phyloP scores from a whole-genome alignment of 1,140 invertebrate species.

The Acromyrmex echinatior region DNA sequence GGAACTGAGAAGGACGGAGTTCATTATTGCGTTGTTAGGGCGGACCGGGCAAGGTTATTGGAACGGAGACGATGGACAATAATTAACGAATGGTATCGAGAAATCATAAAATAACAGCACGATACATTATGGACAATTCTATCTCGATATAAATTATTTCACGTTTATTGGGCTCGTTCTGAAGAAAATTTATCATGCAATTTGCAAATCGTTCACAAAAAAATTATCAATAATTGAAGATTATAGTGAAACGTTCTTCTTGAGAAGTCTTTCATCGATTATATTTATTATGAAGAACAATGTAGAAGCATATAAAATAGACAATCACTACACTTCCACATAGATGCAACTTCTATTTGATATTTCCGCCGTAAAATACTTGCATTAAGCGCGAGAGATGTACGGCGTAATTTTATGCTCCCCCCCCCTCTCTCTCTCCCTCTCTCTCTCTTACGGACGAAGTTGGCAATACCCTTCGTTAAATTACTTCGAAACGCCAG shows the following conservation, averaged over 20 bases:
- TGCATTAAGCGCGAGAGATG: constrained; percentile 41
- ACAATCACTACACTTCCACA: not conserved
- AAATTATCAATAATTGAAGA: not conserved
- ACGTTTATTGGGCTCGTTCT: not conserved
- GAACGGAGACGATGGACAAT: constrained; percentile 29
- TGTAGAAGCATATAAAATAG: not conserved
- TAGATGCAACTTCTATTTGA: constrained; percentile 29
- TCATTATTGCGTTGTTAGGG: constrained; percentile 65
- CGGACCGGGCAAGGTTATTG: constrained; percentile 24
- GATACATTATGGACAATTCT: not conserved
- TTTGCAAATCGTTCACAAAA: not conserved
- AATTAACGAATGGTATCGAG: constrained; percentile 43
- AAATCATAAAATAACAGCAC: constrained; percentile 46
- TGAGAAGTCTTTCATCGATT: constrained; percentile 4
- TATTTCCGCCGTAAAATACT: constrained; percentile 42
- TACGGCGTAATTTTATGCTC: constrained; percentile 37
- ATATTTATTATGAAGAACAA: constrained; percentile 23
- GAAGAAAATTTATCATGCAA: not conserved
- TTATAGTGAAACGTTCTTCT: not conserved
- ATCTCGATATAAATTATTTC: constrained; percentile 2
- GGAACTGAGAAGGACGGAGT: constrained; percentile 51
- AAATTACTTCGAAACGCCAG: constrained; percentile 60
- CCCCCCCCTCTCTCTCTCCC: not conserved
- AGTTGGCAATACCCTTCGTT: constrained; percentile 58
- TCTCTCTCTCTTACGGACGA: constrained; percentile 15